These are phyloP conservation scores for Vidua chalybeata DNA, from an alignment of 2,113 vertebrate species.

Conservation along the genomic window DNA sequence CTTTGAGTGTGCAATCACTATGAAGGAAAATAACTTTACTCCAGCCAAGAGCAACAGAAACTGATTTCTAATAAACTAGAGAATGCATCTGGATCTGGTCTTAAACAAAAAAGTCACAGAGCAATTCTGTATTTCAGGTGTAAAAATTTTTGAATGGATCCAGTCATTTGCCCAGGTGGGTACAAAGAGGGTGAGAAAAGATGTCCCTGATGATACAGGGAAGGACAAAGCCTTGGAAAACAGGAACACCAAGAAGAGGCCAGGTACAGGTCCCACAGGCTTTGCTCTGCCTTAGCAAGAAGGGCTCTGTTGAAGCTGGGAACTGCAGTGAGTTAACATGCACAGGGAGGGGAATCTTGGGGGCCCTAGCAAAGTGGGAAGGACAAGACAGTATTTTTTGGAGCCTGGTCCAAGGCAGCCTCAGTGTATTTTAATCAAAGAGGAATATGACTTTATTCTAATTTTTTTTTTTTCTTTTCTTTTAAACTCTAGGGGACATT, in stretches of 20 bases:
- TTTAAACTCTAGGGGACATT: not conserved
- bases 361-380: not conserved
- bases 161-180: not conserved
- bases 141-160: rapidly evolving
- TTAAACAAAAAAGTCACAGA: not conserved
- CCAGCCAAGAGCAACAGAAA: not conserved
- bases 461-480: no score
- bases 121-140: not conserved
- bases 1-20: not conserved
- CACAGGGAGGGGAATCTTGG: not conserved
- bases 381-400: not conserved
- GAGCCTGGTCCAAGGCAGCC: not conserved
- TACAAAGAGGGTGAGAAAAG: not conserved
- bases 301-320: not conserved
- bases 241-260: not conserved
- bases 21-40: not conserved
- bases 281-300: not conserved
- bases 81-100: not conserved
- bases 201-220: not conserved
- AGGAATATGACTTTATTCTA: not conserved
- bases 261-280: not conserved
- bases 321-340: not conserved
- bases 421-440: not conserved
- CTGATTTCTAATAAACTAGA: not conserved
- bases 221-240: not conserved